Base-by-base conservation (phyloP, 2,888 invertebrate species). In the Eulithis testata region DNA sequence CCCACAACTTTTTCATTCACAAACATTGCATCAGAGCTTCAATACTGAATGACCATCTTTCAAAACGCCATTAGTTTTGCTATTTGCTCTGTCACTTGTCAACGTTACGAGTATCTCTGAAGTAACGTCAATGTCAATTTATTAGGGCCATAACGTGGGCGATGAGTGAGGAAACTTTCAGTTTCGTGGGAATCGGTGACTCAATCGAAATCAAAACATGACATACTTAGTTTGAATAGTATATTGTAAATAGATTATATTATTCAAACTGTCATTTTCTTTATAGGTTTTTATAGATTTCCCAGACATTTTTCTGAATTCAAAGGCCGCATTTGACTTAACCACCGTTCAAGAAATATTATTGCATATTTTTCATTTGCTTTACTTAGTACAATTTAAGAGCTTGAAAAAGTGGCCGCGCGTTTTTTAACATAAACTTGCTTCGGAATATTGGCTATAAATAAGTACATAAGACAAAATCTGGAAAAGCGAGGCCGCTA, bases 61-160 rank as follows among this genome's bases (percentile, higher is more conserved):
- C 61, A 58, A 68, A 66, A 66, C 62, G 45, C 55, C 36, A 65
- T 69, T 55, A 64, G 52, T 44, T 37, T 58, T 47, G 63, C 56
- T 68, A 43, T 66, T 70, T 66, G 56, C 43, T 43, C 59, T 53
- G 50, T 59, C 57, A 58, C 63, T 66, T 64, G 69, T 70, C 67
- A 69, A 63, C 51, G 68, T 65, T 69, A 66, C 71, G 67, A 67
- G 68, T 70, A 72, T 31, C 31, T 65, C 61, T 75, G 74, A 37
- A 53, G 77, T 79, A 49, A 49, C 49, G 81, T 71, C 64, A 72
- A 76, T 72, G 76, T 74, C 79, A 69, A 70, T 73, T 53, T 71
- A 80, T 76, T 75, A 70, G 68, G 81, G 81, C 71, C 80, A 72
- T 57, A 63, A 53, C 61, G 73, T 72, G 70, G 73, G 72, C 65